Evolutionary conservation across 2,113 vertebrate genomes (phyloP).

Genomic region (Lasiurus borealis): DNA sequence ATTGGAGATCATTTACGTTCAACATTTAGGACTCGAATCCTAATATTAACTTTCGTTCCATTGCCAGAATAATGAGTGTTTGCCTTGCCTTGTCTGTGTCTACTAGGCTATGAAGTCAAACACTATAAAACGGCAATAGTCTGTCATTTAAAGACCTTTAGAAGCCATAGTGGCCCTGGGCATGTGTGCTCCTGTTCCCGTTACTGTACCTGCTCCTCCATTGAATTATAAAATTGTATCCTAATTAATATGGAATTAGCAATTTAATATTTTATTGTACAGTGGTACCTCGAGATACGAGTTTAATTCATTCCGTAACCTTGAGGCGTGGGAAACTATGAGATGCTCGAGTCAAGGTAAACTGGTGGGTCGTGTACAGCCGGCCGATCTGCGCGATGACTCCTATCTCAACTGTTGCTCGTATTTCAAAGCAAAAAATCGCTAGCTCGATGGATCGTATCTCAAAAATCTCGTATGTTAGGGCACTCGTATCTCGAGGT

Average conservation of each 20-base stretch:
- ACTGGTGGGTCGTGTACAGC: no score
- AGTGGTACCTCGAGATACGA: no score
- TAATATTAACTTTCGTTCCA: constrained; percentile 38
- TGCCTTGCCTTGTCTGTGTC: background rate
- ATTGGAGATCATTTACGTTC: background rate
- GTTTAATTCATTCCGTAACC: no score
- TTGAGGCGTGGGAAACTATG: no score
- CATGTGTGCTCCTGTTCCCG: background rate
- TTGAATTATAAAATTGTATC: background rate
- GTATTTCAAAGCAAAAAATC: no score
- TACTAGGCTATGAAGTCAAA: constrained; percentile 40
- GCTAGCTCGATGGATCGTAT: no score
- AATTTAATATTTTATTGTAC: constrained; percentile 18
- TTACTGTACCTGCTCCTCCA: background rate
- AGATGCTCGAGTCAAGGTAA: no score
- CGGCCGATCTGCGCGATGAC: no score
- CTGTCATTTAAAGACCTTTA: background rate
- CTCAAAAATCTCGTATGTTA: no score
- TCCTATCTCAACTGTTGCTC: no score
- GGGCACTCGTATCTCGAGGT: no score
- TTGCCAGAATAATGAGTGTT: constrained; percentile 25
- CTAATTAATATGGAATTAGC: background rate
- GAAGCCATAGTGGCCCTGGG: background rate
- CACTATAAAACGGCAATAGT: background rate
- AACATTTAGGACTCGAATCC: background rate